Evolutionary conservation across 2,797 vertebrate genomes (phyloP).

Genomic region (Monodelphis domestica): DNA sequence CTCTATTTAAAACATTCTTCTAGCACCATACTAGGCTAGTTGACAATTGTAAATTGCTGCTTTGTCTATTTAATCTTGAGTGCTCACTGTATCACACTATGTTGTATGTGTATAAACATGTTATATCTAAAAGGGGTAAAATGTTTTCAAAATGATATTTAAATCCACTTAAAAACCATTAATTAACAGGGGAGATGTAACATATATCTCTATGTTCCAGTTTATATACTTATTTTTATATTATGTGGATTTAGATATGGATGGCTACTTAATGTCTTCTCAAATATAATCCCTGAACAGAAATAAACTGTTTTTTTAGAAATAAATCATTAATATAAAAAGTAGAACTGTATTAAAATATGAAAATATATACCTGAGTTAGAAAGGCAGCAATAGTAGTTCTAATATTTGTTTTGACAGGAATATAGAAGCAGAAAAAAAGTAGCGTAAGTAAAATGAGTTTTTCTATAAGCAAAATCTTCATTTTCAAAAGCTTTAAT

Average conservation of each 20-base stretch:
- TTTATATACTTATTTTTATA: not conserved
- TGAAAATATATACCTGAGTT: conserved; percentile 1
- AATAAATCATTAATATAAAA: conserved; percentile 15
- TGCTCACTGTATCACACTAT: not conserved
- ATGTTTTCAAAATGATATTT: conserved; percentile 16
- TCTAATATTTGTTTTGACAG: conserved; percentile 23
- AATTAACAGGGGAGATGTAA: conserved; percentile 28
- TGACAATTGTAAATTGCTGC: not conserved
- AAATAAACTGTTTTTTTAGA: conserved; percentile 25
- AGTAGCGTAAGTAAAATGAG: conserved; percentile 33
- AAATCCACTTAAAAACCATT: conserved; percentile 14
- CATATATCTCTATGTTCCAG: not conserved
- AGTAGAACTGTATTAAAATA: conserved; percentile 32
- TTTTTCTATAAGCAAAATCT: not conserved
- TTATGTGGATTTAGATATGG: not conserved
- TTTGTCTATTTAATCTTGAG: conserved; percentile 5
- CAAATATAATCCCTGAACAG: conserved; percentile 2
- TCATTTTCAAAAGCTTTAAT: conserved; percentile 44
- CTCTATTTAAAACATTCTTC: not conserved
- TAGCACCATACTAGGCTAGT: not conserved
- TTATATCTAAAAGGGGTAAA: conserved; percentile 7
- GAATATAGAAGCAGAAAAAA: conserved; percentile 20
- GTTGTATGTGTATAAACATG: not conserved
- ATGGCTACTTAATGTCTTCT: conserved; percentile 4
- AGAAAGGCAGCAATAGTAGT: conserved; percentile 6